Percentiles rank a stretch among this genome's conserved stretches.
Evolutionary conservation across 1,140 invertebrate genomes (phyloP).

Genomic region (Ips typographus): DNA sequence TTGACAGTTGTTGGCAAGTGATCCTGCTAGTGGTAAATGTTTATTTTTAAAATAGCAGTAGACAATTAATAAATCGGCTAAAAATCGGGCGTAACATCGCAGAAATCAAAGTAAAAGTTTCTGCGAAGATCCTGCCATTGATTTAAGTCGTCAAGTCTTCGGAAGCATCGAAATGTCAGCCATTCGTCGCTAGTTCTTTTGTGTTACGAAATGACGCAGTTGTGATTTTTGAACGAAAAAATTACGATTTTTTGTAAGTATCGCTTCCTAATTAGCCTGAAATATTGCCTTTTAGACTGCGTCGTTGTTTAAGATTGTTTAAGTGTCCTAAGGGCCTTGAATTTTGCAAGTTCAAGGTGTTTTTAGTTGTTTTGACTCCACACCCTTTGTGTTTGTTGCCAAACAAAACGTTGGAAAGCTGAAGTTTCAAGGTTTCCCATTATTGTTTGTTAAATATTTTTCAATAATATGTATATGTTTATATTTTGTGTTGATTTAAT

Average conservation of each 20-base stretch:
- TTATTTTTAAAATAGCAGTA: slow-evolving; percentile 29
- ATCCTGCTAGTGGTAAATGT: slow-evolving; percentile 18
- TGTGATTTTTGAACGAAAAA: slow-evolving; percentile 21
- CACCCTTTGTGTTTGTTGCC: slow-evolving; percentile 38
- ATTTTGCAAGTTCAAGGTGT: too few relatives aligned
- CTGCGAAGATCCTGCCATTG: too few relatives aligned
- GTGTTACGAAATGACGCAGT: slow-evolving; percentile 37
- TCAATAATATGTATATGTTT: slow-evolving; percentile 1
- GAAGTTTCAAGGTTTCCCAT: slow-evolving; percentile 21
- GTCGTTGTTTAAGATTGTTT: too few relatives aligned
- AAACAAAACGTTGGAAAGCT: slow-evolving; percentile 21
- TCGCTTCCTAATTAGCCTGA: not conserved
- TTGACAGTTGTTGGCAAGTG: slow-evolving; percentile 36
- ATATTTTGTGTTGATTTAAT: not conserved
- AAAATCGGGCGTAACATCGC: slow-evolving; percentile 12
- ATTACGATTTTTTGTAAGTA: slow-evolving; percentile 25
- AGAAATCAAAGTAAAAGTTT: too few relatives aligned
- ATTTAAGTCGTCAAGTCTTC: too few relatives aligned
- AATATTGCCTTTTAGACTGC: too few relatives aligned
- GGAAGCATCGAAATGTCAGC: slow-evolving; percentile 20
- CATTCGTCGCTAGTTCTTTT: slow-evolving; percentile 31
- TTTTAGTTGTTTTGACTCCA: slow-evolving; percentile 30
- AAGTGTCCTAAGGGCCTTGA: too few relatives aligned
- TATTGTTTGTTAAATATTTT: not conserved
- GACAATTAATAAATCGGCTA: slow-evolving; percentile 15